These are phyloP conservation scores for Euwallacea similis DNA, from an alignment of 1,140 invertebrate species.

Conservation along the genomic window DNA sequence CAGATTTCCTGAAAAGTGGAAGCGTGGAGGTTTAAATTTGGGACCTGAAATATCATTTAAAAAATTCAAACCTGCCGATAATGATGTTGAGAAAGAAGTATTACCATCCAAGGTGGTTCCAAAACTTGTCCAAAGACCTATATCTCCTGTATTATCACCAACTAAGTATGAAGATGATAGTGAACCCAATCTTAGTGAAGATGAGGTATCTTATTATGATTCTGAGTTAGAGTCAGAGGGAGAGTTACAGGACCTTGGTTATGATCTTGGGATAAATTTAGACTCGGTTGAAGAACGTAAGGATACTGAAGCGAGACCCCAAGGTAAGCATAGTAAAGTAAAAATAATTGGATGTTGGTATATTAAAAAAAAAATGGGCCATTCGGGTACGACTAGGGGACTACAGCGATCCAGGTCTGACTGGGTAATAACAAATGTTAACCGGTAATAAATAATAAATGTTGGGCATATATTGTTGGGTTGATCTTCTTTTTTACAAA, in stretches of 20 bases:
- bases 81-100: neutral
- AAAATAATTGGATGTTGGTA: too few relatives aligned
- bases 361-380: too few relatives aligned
- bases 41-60: slow-evolving; percentile 42
- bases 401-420: too few relatives aligned
- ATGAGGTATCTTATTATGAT: slow-evolving; percentile 49
- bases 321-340: neutral
- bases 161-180: slow-evolving; percentile 23
- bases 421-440: too few relatives aligned
- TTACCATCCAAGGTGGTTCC: neutral
- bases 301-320: neutral
- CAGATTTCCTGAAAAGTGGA: slow-evolving; percentile 21
- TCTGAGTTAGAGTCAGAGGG: slow-evolving; percentile 48
- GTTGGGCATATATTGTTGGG: too few relatives aligned
- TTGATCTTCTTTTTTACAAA: too few relatives aligned
- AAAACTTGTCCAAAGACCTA: neutral
- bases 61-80: slow-evolving; percentile 40
- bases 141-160: too few relatives aligned
- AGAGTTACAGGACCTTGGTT: slow-evolving; percentile 39
- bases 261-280: slow-evolving; percentile 31
- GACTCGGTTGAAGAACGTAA: neutral
- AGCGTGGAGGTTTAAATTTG: slow-evolving; percentile 8
- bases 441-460: too few relatives aligned
- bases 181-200: slow-evolving; percentile 46
- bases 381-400: too few relatives aligned